These are phyloP conservation scores for Lophius americanus DNA, from an alignment of 2,797 vertebrate genomes.

Conservation along the genomic window DNA sequence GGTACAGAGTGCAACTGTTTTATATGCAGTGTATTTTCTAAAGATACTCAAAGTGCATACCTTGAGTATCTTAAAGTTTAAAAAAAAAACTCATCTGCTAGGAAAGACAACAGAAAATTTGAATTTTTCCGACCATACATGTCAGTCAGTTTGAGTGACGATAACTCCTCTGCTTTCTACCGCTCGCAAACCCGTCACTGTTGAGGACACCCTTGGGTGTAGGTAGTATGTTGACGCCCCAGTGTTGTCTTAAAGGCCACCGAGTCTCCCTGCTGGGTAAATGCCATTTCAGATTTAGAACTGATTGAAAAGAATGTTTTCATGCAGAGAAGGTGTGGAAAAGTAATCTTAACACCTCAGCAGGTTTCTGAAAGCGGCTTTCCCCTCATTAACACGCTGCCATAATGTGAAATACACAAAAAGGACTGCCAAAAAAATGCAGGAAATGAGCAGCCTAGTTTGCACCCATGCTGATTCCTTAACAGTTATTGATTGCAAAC, in stretches of 20 bases:
- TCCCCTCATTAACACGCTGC: constrained; percentile 58
- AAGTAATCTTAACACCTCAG: constrained; percentile 65
- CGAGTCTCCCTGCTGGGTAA: constrained; percentile 62
- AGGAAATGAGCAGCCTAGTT: constrained; percentile 17
- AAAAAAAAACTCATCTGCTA: constrained; percentile 32
- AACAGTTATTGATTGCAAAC: constrained; percentile 13
- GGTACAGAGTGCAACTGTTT: constrained; percentile 52
- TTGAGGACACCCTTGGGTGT: constrained; percentile 42
- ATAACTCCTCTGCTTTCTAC: constrained; percentile 44
- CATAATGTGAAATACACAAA: constrained; percentile 41
- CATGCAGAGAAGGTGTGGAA: constrained; percentile 60
- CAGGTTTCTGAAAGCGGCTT: constrained; percentile 70
- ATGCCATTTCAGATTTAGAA: constrained; percentile 74
- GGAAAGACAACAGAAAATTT: constrained; percentile 21
- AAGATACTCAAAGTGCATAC: constrained; percentile 44
- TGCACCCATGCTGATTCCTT: constrained; percentile 1
- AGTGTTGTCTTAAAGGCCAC: constrained; percentile 62
- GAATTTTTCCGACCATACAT: constrained; percentile 3
- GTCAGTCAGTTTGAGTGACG: constrained; percentile 17
- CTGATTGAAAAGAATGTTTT: constrained; percentile 71
- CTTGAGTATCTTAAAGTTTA: constrained; percentile 34
- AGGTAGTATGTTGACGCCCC: constrained; percentile 33
- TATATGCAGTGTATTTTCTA: constrained; percentile 52
- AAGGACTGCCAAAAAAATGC: constrained; percentile 13
- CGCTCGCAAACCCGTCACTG: constrained; percentile 27